These are phyloP conservation scores for Sycophila sp. DNA, from an alignment of 1,140 invertebrate species.

Conservation along the genomic window DNA sequence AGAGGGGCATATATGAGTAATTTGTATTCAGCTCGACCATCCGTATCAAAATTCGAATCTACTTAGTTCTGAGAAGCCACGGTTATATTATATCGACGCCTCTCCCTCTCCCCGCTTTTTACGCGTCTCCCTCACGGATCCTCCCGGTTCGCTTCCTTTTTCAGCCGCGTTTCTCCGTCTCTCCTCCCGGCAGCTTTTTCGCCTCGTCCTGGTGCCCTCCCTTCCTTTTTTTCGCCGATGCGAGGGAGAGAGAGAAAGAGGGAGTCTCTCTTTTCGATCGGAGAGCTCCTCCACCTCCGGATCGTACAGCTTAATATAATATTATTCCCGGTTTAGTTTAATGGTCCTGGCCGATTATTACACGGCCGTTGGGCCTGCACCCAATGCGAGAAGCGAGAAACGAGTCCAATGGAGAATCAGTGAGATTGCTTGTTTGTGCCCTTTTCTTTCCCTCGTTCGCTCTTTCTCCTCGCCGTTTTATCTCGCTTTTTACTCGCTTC, in stretches of 20 bases:
- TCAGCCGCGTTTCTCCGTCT: constrained; percentile 33
- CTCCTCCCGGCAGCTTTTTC: background rate
- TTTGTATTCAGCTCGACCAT: constrained; percentile 69
- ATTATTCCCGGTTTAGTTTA: constrained; percentile 68
- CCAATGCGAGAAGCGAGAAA: constrained; percentile 27
- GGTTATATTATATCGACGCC: constrained; percentile 35
- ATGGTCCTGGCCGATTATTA: constrained; percentile 67
- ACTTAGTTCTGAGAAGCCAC: constrained; percentile 66
- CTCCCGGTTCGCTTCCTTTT: constrained; percentile 34
- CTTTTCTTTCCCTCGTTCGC: constrained; percentile 35
- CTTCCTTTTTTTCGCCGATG: constrained; percentile 30
- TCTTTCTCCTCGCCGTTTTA: constrained; percentile 29
- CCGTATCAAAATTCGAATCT: constrained; percentile 69
- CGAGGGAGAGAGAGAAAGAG: background rate
- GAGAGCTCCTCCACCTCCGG: constrained; percentile 46
- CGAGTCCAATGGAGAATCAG: constrained; percentile 32
- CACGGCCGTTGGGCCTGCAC: constrained; percentile 42
- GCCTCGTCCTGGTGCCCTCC: constrained; percentile 40
- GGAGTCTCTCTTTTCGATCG: constrained; percentile 35
- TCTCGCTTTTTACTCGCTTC: constrained; percentile 35
- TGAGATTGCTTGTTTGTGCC: constrained; percentile 38
- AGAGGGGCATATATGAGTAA: constrained; percentile 64
- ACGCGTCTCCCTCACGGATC: constrained; percentile 34
- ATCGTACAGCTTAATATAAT: constrained; percentile 64
- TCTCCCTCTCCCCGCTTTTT: constrained; percentile 41